Evolutionary conservation across 1,140 invertebrate genomes (phyloP), one percentile per base, ranked within the genome.

Genomic region (Forficula auricularia): DNA sequence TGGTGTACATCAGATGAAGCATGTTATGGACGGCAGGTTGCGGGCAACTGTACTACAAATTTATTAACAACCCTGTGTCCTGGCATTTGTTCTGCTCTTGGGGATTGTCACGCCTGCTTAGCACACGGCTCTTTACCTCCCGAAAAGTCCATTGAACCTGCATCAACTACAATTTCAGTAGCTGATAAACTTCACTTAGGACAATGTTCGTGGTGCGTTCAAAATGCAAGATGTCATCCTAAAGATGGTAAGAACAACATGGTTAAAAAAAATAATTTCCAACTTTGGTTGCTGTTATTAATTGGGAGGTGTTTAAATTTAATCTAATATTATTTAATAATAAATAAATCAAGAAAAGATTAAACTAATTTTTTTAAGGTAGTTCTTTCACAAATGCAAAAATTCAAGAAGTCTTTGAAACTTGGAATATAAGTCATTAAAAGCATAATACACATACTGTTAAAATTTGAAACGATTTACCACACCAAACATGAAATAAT

Each of bases 151-250:
- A 48, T 49, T 8, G 45, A 41, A 16, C 55, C 53, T 10, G 10
- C 22, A 6, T 10, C 4, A 10, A 10, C 4, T 27, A 27, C 22
- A 10, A 27, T 39, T 22, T 83, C 80, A 0, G 77, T 83, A 15
- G 79, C 79, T 18, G 76, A 76, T 48, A 82, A 82, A 52, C 58
- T 84, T 27, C 52, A 71, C 3, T 60, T 82, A 2, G 76, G 78
- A 31, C 75, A 83, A 40, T 94, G 88, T 59, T 82, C 76, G 15
- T 92, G 88, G 88, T 91, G 87, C 58, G 86, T 91, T 1, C 85
- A 91, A 57, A 88, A 88, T 54, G 83, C 83, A 0, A 66, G 76
- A n/a, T 91, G 88, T 58, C 84, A 88, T 59, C 78, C 82, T 50
- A 79, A 79, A 52, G 78, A 87, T 55, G 81, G 72, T 75, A 52